Conservation (phyloP, 2,888 invertebrate species). For the Apotomis capreana region DNA sequence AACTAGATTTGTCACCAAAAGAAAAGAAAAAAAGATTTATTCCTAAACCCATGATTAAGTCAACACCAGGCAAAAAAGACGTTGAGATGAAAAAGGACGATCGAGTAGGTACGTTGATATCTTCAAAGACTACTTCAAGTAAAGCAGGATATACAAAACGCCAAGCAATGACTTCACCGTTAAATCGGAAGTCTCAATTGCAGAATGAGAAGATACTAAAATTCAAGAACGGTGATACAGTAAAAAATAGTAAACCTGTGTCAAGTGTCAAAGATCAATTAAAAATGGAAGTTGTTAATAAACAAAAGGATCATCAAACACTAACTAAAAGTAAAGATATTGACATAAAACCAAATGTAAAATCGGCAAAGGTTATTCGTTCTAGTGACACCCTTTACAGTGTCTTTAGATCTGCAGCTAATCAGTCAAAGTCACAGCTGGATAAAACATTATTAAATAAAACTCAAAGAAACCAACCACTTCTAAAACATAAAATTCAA, state of each 20-base stretch:
- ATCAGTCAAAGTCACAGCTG: not conserved
- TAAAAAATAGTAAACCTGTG: conserved; percentile 46
- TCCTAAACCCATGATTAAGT: conserved; percentile 52
- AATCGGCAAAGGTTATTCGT: not conserved
- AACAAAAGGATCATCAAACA: not conserved
- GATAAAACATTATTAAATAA: not conserved
- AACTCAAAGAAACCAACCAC: not conserved
- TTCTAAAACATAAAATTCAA: not conserved
- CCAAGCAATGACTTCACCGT: conserved; percentile 46
- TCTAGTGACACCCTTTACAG: too few relatives aligned
- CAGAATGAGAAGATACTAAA: conserved; percentile 52
- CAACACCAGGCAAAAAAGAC: conserved; percentile 50
- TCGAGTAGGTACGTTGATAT: conserved; percentile 50
- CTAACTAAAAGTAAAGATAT: not conserved
- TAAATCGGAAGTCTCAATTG: conserved; percentile 50
- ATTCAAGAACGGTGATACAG: conserved; percentile 45
- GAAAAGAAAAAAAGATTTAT: conserved; percentile 52
- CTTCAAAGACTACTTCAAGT: conserved; percentile 48
- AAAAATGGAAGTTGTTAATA: conserved; percentile 44
- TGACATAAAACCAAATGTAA: not conserved
- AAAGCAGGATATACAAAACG: conserved; percentile 50
- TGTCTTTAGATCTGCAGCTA: not conserved
- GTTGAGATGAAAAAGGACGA: conserved; percentile 50
- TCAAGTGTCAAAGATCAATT: conserved; percentile 55
- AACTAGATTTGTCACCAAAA: conserved; percentile 27